These are phyloP conservation scores for Tipula helvola DNA, from an alignment of 2,888 invertebrate genomes.

Conservation along the genomic window DNA sequence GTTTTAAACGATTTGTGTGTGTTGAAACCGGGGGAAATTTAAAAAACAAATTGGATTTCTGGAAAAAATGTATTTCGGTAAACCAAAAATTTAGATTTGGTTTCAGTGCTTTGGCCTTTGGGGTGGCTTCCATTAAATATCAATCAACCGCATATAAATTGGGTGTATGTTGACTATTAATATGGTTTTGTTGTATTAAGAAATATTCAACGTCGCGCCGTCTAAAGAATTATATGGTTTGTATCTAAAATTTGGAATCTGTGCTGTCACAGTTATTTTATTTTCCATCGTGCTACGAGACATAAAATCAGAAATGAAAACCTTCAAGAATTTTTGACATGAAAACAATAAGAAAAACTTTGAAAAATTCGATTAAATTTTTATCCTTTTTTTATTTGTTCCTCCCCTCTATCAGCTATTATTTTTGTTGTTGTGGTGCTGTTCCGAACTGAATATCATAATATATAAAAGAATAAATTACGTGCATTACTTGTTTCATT, in stretches of 20 bases:
- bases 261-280: not conserved
- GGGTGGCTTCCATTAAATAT: not conserved
- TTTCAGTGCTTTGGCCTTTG: not conserved
- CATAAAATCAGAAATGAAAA: not conserved
- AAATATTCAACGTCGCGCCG: not conserved
- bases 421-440: not conserved
- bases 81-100: not conserved
- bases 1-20: not conserved
- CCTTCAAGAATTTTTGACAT: not conserved
- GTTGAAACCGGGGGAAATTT: not conserved
- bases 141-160: not conserved
- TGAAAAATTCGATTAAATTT: slow-evolving; percentile 4
- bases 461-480: not conserved
- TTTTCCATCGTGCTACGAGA: not conserved
- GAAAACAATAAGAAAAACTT: not conserved
- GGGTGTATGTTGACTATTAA: not conserved
- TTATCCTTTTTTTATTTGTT: not conserved
- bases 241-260: not conserved
- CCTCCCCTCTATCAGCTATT: not conserved
- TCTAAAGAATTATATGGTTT: not conserved
- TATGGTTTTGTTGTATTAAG: not conserved
- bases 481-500: not conserved
- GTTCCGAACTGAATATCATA: not conserved
- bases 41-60: not conserved
- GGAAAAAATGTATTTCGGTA: not conserved